Base-by-base conservation (phyloP, 1,140 invertebrate species). In the Drosophila sp. region DNA sequence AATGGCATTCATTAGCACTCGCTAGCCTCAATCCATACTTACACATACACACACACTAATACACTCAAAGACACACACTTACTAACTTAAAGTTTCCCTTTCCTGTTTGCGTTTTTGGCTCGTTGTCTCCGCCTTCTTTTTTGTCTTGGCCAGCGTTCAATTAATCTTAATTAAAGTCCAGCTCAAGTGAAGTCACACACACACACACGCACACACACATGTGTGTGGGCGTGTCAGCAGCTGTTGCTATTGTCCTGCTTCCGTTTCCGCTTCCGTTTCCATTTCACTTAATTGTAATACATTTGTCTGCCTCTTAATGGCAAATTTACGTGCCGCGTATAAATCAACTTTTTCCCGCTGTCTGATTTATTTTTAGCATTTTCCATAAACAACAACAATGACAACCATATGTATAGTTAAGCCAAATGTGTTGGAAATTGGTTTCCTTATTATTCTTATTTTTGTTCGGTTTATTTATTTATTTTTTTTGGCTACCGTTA, bases 161-260 rank as follows among this genome's bases (percentile, higher is more conserved):
- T 87, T 87, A 87, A 87, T 87, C 82, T 87, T 87, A 87, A 87
- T 87, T 87, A 87, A 87, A 87, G 78, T 74, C 76, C 14, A 67
- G 74, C 81, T 79, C 71, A 83, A 65, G 53, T 57, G 9, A 61
- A 18, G 41, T 43, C 45, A 48, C 46, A 48, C 6, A 29, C 25
- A 13, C 21, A 6, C 21, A 27, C 13, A 50, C 46, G 8, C 2
- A 4, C n/a, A 32, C 38, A 18, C 3, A 16, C 32, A 41, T 45
- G 36, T 45, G 38, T 16, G 61, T 67, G 63, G 65, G 51, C 50
- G 74, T 38, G 64, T 61, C 25, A 50, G 54, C 81, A 86, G 81
- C 81, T 86, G 81, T 86, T 86, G 80, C 80, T 78, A 29, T 58
- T 67, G 67, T 62, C 36, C 48, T 67, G 14, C 34, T 43, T 59